Evolutionary conservation across 2,113 vertebrate species (phyloP).

Genomic region (Mobula birostris): DNA sequence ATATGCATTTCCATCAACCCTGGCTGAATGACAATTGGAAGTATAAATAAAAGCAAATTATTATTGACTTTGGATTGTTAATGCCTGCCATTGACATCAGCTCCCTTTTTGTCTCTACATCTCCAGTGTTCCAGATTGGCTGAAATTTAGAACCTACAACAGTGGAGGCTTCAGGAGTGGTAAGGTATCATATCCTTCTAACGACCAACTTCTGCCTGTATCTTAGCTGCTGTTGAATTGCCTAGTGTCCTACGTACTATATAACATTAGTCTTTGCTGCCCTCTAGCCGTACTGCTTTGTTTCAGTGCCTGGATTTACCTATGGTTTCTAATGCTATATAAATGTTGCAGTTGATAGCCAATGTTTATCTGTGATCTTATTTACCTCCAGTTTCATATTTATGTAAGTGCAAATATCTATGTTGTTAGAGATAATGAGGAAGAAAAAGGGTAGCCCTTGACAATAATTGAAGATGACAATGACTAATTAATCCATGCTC

Average conservation of each 20-base stretch:
- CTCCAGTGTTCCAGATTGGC: background rate
- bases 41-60: too few relatives aligned
- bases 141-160: background rate
- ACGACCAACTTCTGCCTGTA: background rate
- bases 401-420: background rate
- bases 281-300: background rate
- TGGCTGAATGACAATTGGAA: too few relatives aligned
- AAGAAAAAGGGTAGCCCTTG: too few relatives aligned
- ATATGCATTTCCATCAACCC: too few relatives aligned
- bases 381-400: background rate
- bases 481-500: too few relatives aligned
- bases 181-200: background rate
- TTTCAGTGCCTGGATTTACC: background rate
- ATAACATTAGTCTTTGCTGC: slow-evolving; percentile 15
- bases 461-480: too few relatives aligned
- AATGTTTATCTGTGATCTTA: background rate
- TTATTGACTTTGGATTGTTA: too few relatives aligned
- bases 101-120: background rate
- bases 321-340: background rate
- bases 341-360: background rate
- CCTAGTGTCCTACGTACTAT: background rate
- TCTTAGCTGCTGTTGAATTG: background rate
- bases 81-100: too few relatives aligned
- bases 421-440: background rate
- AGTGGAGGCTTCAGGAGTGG: background rate